These are phyloP conservation scores for Epinotia nisella DNA, from an alignment of 2,888 invertebrate species.

Conservation along the genomic window DNA sequence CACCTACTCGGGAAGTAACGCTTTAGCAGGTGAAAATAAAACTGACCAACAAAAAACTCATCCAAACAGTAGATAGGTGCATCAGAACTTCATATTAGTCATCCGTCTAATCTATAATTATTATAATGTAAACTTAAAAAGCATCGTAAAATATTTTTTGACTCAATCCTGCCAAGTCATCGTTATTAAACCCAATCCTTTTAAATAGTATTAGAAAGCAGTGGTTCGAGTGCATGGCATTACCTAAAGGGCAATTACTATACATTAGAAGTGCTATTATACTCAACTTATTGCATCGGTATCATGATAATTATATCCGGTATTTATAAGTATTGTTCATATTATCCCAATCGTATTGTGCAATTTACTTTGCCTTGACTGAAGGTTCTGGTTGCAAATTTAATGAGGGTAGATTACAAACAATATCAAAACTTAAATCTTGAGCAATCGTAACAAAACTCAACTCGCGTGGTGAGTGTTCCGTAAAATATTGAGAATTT, in stretches of 20 bases:
- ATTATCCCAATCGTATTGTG: not conserved
- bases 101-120: conserved; percentile 72
- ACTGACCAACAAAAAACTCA: conserved; percentile 17
- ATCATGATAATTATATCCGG: conserved; percentile 33
- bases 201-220: conserved; percentile 63
- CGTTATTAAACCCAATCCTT: conserved; percentile 78
- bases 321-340: conserved; percentile 20
- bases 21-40: conserved; percentile 41
- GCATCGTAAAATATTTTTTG: conserved; percentile 72
- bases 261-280: conserved; percentile 59
- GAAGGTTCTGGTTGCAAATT: not conserved
- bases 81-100: conserved; percentile 55
- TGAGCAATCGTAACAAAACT: not conserved
- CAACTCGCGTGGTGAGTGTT: too few species aligned
- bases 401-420: not conserved
- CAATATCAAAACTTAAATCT: not conserved
- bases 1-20: conserved; percentile 16
- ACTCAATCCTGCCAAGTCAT: conserved; percentile 71
- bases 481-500: too few species aligned
- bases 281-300: conserved; percentile 44
- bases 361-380: conserved; percentile 4
- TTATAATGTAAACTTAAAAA: conserved; percentile 74
- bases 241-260: conserved; percentile 57
- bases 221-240: conserved; percentile 57
- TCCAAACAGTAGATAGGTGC: conserved; percentile 45